Evolutionary conservation across 2,797 vertebrate species (phyloP), one percentile per base, ranked within the genome.

Genomic region (Psittacula echo): DNA sequence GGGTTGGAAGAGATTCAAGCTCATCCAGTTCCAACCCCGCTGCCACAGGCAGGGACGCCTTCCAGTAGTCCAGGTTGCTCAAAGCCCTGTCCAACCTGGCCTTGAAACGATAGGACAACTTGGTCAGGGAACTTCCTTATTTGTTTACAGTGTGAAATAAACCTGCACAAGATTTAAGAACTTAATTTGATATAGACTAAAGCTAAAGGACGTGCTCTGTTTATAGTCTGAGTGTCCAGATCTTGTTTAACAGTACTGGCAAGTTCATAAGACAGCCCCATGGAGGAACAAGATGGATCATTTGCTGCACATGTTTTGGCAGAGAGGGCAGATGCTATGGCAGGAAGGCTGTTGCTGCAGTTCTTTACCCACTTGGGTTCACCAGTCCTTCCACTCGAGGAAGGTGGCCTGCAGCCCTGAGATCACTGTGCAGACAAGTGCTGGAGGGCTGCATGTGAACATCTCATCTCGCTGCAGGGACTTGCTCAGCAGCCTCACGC

Each of bases 401-500:
- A 32, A 51, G 39, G 66, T 14, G 30, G 32, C 39, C 39, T 29
- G 30, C 44, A 60, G 67, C 39, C 48, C 44, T 7, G 44, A 37
- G 22, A 37, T 26, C 1, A 0, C 53, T 37, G 60, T 39, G 32
- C 18, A 34, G 19, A 5, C 1, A 1, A 37, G 56, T 0, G 0
- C 27, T 30, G 60, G n/a, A 24, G 37, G 14, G 54, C 29, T 45
- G 41, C 0, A 0, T 2, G 30, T 3, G 34, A 62, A 13, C 14
- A 8, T 17, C 8, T 78, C 5, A 0, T 60, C 47, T n/a, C 37
- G 27, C 41, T 9, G 5, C 6, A 7, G 53, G 51, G 50, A 1
- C 64, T 81, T 48, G 42, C 51, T 74, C 65, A 58, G 53, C 54
- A 30, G 5, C 15, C 2, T 1, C 14, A 1, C 22, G 21, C n/a